A percentile compares a stretch with the other conserved stretches of the same genome.
Evolutionary conservation across 2,797 vertebrate species (phyloP).

Genomic region (Sandelia bainsii): DNA sequence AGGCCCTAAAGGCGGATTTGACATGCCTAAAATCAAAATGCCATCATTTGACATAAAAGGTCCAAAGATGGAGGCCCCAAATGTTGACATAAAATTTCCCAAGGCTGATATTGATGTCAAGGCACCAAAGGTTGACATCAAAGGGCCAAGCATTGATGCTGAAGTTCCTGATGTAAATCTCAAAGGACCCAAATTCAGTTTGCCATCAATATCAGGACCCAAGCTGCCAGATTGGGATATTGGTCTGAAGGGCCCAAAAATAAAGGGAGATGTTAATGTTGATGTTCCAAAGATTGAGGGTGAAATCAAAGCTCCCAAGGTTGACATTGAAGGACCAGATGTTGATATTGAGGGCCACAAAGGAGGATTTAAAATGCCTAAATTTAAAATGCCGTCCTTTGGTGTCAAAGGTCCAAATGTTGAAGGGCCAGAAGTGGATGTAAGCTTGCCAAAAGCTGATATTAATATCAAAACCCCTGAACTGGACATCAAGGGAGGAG

Average conservation of each 20-base stretch:
- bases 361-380: slow-evolving; percentile 40
- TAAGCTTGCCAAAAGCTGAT: slow-evolving; percentile 19
- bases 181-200: slow-evolving; percentile 32
- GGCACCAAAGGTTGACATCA: slow-evolving; percentile 7
- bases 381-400: slow-evolving; percentile 24
- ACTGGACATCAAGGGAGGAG: not conserved
- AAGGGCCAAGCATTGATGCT: slow-evolving; percentile 18
- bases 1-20: not conserved
- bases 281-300: slow-evolving; percentile 37
- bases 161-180: slow-evolving; percentile 46
- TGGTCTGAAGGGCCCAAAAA: slow-evolving; percentile 4
- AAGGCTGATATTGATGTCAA: not conserved
- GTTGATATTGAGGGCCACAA: slow-evolving; percentile 26
- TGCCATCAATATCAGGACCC: slow-evolving; percentile 37
- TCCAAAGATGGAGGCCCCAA: not conserved
- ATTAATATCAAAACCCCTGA: slow-evolving; percentile 28
- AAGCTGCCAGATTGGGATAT: slow-evolving; percentile 39
- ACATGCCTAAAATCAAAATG: slow-evolving; percentile 42
- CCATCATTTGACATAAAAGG: slow-evolving; percentile 12
- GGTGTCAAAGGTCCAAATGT: not conserved
- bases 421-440: slow-evolving; percentile 15
- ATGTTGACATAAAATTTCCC: slow-evolving; percentile 14
- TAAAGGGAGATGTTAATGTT: slow-evolving; percentile 21
- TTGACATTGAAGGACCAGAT: slow-evolving; percentile 18
- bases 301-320: slow-evolving; percentile 23